These are phyloP conservation scores for Brachionichthys hirsutus DNA, from an alignment of 2,113 vertebrate genomes.

Conservation along the genomic window DNA sequence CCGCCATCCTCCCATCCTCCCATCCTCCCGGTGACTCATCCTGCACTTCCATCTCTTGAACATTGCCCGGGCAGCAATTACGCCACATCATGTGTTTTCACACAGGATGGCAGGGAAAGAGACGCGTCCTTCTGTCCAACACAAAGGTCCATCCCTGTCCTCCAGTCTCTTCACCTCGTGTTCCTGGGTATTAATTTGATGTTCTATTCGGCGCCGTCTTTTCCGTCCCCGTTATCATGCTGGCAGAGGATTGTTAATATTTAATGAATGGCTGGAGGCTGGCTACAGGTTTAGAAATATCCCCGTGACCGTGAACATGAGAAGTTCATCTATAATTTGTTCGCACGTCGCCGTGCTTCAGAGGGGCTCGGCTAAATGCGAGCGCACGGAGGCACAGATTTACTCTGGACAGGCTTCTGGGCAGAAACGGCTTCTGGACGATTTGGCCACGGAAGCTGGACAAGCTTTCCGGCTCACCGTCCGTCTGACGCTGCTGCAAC, in stretches of 20 bases:
- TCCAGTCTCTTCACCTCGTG: slow-evolving; percentile 22
- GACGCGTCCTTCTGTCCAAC: not conserved
- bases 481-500: slow-evolving; percentile 31
- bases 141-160: slow-evolving; percentile 4
- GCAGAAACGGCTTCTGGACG: slow-evolving; percentile 40
- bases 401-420: slow-evolving; percentile 30
- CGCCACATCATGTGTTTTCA: not conserved
- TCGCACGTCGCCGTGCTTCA: slow-evolving; percentile 26
- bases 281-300: slow-evolving; percentile 53
- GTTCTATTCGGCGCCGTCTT: slow-evolving; percentile 52
- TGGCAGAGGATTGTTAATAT: slow-evolving; percentile 57
- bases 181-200: slow-evolving; percentile 39
- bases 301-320: slow-evolving; percentile 47
- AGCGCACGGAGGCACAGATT: slow-evolving; percentile 29
- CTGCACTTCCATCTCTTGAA: not conserved
- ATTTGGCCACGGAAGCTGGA: slow-evolving; percentile 32
- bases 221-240: slow-evolving; percentile 57
- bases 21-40: not conserved
- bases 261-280: slow-evolving; percentile 66
- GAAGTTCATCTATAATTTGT: slow-evolving; percentile 58
- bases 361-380: slow-evolving; percentile 26
- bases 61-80: not conserved
- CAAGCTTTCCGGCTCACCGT: slow-evolving; percentile 43
- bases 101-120: not conserved
- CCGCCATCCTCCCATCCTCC: not conserved